Conservation (phyloP, 2,113 vertebrate genomes). For the Forbesichthys papilliferus region DNA sequence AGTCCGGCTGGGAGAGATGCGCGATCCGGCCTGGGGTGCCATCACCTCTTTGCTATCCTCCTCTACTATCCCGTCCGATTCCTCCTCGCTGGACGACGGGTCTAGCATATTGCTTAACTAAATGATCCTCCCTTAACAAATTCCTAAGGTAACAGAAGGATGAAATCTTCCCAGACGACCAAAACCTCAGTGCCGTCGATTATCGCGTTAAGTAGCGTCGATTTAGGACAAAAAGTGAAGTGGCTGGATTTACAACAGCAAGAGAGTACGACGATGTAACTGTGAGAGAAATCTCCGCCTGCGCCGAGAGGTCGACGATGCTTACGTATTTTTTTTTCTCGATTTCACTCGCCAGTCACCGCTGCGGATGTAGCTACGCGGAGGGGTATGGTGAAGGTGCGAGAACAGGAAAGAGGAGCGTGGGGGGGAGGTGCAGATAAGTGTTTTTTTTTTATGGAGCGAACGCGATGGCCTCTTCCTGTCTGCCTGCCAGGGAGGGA, state of each 20-base stretch:
- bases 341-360: constrained; percentile 85
- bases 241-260: constrained; percentile 57
- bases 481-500: constrained; percentile 39
- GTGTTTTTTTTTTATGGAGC: constrained; percentile 41
- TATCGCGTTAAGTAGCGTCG: neutral
- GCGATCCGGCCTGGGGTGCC: constrained; percentile 83
- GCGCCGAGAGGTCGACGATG: constrained; percentile 78
- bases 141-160: constrained; percentile 28
- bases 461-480: constrained; percentile 66
- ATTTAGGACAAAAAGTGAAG: constrained; percentile 36
- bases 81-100: constrained; percentile 95
- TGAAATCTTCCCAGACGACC: neutral
- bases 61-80: constrained; percentile 92
- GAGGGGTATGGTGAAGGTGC: constrained; percentile 29
- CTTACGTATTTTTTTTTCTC: constrained; percentile 81
- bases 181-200: neutral
- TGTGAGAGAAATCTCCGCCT: constrained; percentile 79
- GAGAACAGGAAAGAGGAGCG: constrained; percentile 47
- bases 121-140: constrained; percentile 25
- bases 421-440: neutral
- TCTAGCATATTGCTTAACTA: constrained; percentile 84
- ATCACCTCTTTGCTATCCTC: constrained; percentile 90
- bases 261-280: constrained; percentile 39
- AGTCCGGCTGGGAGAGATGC: constrained; percentile 88
- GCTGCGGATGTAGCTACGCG: constrained; percentile 66